These are phyloP conservation scores for Tachuris rubrigastra DNA, from an alignment of 2,113 vertebrate species.

Conservation along the genomic window DNA sequence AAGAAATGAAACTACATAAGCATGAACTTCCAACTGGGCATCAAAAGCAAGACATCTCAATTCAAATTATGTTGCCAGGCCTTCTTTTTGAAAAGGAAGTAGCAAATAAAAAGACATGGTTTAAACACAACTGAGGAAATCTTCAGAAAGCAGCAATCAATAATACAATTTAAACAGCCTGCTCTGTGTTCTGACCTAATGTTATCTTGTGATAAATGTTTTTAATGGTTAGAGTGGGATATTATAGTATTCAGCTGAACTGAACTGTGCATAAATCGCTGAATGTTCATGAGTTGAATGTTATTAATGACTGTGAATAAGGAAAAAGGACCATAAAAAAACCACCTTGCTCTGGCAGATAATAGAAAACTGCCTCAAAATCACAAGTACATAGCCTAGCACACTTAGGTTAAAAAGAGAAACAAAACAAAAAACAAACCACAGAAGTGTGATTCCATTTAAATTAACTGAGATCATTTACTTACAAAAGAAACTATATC, in stretches of 20 bases:
- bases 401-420: not conserved
- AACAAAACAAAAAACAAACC: not conserved
- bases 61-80: not conserved
- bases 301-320: constrained; percentile 12
- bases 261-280: constrained; percentile 7
- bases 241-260: not conserved
- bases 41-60: not conserved
- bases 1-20: not conserved
- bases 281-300: not conserved
- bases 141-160: not conserved
- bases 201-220: constrained; percentile 20
- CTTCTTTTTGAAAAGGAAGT: not conserved
- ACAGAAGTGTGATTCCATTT: not conserved
- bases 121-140: not conserved
- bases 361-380: constrained; percentile 1
- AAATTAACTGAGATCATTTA: not conserved
- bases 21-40: not conserved
- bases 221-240: constrained; percentile 6
- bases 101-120: not conserved
- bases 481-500: not conserved
- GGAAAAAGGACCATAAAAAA: not conserved
- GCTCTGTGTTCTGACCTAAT: not conserved
- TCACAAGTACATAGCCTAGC: not conserved
- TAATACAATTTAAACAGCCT: not conserved
- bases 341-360: not conserved